Conservation (phyloP, 2,113 vertebrate genomes). For the Pipra filicauda region DNA sequence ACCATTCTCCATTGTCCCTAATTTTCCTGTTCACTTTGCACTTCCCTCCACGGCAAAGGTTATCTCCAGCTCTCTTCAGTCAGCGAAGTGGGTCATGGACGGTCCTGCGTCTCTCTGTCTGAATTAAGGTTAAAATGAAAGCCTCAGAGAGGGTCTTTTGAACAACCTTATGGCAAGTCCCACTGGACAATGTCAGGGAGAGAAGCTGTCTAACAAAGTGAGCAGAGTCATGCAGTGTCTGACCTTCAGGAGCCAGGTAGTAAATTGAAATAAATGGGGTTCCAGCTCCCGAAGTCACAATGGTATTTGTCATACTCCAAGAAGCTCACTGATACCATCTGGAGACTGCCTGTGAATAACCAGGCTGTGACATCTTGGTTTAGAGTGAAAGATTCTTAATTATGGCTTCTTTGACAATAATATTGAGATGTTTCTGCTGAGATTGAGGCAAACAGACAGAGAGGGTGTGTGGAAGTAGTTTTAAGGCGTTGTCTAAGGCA, state of each 20-base stretch:
- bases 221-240: not conserved
- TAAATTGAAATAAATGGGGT: conserved; percentile 38
- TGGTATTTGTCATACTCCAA: conserved; percentile 2
- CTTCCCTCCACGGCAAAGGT: not conserved
- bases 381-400: not conserved
- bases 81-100: not conserved
- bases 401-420: not conserved
- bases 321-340: not conserved
- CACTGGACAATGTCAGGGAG: not conserved
- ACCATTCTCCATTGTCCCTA: not conserved
- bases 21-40: not conserved
- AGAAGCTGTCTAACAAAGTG: not conserved
- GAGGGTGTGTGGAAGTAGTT: not conserved
- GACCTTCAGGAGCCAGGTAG: not conserved
- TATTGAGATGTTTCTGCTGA: not conserved
- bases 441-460: not conserved
- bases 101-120: not conserved
- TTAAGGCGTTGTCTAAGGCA: not conserved
- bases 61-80: not conserved
- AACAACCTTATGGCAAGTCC: not conserved
- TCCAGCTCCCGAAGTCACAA: not conserved
- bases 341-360: not conserved
- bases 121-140: not conserved
- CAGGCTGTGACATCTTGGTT: not conserved
- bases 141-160: not conserved